Conservation (phyloP, 2,888 invertebrate species). For the Meiosimyza platycephala region DNA sequence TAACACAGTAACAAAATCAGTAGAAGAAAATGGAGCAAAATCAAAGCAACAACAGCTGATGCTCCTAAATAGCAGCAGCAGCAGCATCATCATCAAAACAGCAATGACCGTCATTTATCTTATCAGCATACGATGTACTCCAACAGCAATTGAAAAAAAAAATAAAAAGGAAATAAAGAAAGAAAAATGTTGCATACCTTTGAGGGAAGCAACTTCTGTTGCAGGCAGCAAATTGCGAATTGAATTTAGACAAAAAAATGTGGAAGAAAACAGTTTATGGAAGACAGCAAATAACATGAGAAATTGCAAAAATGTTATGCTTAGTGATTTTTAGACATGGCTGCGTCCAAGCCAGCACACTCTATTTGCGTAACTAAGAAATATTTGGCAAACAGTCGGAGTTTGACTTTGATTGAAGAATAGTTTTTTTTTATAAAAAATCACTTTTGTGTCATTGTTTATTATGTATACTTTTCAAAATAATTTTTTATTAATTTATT, state of each 20-base stretch:
- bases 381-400: too few species aligned
- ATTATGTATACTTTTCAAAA: too few species aligned
- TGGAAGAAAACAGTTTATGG: not conserved
- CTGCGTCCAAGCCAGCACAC: too few species aligned
- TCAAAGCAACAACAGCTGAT: slow-evolving; percentile 16
- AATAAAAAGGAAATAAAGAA: not conserved
- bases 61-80: not conserved
- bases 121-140: slow-evolving; percentile 7
- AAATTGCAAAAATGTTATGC: too few species aligned
- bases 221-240: not conserved
- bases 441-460: too few species aligned
- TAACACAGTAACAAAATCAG: not conserved
- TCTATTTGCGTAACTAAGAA: too few species aligned
- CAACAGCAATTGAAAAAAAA: not conserved
- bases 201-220: not conserved
- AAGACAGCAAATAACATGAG: too few species aligned
- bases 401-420: too few species aligned
- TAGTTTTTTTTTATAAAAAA: too few species aligned
- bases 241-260: not conserved
- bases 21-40: not conserved
- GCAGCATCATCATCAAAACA: slow-evolving; percentile 24
- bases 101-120: slow-evolving; percentile 26
- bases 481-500: too few species aligned
- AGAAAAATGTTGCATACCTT: slow-evolving; percentile 22
- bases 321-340: too few species aligned